Percentiles rank a stretch among this genome's conserved stretches.
Evolutionary conservation across 2,888 invertebrate species (phyloP).

Genomic region (Nipponacmea schrenckii): DNA sequence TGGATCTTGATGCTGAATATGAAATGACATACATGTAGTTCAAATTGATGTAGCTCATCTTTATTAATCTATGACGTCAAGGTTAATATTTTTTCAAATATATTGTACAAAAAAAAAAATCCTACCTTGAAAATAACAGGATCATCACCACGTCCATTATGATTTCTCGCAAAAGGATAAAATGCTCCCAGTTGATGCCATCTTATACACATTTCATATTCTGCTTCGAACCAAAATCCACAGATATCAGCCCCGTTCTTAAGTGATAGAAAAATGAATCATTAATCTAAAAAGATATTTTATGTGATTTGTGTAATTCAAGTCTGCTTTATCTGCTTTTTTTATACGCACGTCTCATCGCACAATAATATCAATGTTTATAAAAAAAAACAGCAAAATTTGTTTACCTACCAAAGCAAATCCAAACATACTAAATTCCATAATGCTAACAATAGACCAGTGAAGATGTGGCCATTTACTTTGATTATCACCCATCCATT

Average conservation of each 20-base stretch:
- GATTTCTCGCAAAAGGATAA: slow-evolving; percentile 70
- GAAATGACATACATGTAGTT: background rate
- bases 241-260: slow-evolving; percentile 69
- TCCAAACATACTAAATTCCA: slow-evolving; percentile 70
- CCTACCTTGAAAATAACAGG: slow-evolving; percentile 18
- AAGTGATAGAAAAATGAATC: slow-evolving; percentile 4
- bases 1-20: slow-evolving; percentile 60
- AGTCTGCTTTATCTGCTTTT: too few relatives aligned
- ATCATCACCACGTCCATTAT: slow-evolving; percentile 37
- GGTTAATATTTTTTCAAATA: background rate
- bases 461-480: slow-evolving; percentile 74
- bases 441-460: slow-evolving; percentile 74
- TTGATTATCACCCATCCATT: slow-evolving; percentile 70
- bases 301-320: too few relatives aligned
- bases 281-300: too few relatives aligned
- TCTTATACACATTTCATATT: slow-evolving; percentile 73
- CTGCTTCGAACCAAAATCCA: slow-evolving; percentile 68
- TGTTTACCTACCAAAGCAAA: slow-evolving; percentile 57
- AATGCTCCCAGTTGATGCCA: slow-evolving; percentile 79
- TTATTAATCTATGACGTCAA: background rate
- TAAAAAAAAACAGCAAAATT: too few relatives aligned
- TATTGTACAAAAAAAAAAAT: background rate
- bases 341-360: background rate
- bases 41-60: background rate
- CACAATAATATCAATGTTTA: too few relatives aligned